Evolutionary conservation across 1,140 invertebrate genomes (phyloP), one percentile per base, ranked within the genome.

Genomic region (Lepidurus apus): DNA sequence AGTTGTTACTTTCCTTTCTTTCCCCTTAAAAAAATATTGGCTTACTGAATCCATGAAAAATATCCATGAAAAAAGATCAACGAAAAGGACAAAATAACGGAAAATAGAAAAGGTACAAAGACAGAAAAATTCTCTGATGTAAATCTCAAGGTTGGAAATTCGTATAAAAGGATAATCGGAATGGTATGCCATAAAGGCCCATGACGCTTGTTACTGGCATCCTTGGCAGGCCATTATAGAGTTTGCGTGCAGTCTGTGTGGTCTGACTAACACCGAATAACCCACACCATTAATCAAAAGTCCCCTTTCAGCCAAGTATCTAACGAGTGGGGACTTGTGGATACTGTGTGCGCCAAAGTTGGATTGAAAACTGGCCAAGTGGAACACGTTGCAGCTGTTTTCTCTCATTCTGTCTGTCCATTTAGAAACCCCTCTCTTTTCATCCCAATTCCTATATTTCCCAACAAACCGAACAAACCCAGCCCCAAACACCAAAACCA

Each of bases 311-410:
- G 21, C 53, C 13, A 65, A 65, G 21, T 65, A 65, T 65, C 53
- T 21, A 17, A 65, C 21, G 53, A 65, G 53, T 65, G 53, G 53
- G 53, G 53, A 65, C 53, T n/a, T 65, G 53, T 65, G 53, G 53
- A n/a, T 65, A 65, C 53, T 65, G 5, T 1, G 53, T 65, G 53
- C 2, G 34, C 53, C 53, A 65, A 65, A 65, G 53, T 65, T 65
- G 53, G 53, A 65, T 65, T 65, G 53, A 65, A 65, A 65, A 65
- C 21, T 65, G 8, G 53, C 53, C 53, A 65, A 65, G 53, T 65
- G 53, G 53, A 65, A 65, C 53, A 65, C 53, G 53, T 65, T 65
- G 53, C 53, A 65, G 53, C 53, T 65, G 53, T 65, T 65, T 65
- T 65, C 53, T 13, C 17, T 65, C 53, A 21, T 17, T 65, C 53